Evolutionary conservation across 2,797 vertebrate genomes (phyloP).

Genomic region (Rhinichthys osculus): DNA sequence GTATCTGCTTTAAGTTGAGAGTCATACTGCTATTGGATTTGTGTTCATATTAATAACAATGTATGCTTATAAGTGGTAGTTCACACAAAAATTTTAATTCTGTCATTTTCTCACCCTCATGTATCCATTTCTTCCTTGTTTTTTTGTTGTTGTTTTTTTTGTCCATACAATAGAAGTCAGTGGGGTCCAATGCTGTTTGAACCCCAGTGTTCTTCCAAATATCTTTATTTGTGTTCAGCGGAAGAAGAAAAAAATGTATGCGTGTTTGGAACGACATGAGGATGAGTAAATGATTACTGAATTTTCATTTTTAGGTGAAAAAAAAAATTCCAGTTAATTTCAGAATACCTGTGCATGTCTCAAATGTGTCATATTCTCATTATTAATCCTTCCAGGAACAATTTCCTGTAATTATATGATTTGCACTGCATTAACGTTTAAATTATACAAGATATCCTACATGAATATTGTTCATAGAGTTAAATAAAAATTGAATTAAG

Average conservation of each 20-base stretch:
- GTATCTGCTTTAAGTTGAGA: neutral
- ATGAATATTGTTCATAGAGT: slow-evolving; percentile 34
- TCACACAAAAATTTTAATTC: neutral
- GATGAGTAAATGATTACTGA: neutral
- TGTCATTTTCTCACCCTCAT: neutral
- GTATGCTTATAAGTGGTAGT: neutral
- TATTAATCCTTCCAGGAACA: neutral
- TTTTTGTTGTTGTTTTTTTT: neutral
- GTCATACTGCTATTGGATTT: slow-evolving; percentile 7
- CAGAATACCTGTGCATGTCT: neutral
- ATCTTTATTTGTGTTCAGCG: neutral
- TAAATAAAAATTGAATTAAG: slow-evolving; percentile 24
- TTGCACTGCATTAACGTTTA: neutral
- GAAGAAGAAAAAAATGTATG: neutral
- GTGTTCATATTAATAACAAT: neutral
- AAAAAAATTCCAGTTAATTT: neutral
- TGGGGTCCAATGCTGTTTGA: neutral
- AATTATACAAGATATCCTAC: neutral
- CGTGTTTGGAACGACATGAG: neutral
- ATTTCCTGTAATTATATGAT: neutral
- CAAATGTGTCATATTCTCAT: neutral
- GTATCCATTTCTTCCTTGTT: neutral
- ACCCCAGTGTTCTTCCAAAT: neutral
- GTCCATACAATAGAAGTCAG: neutral
- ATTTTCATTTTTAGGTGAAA: neutral